Conservation (phyloP, 2,113 vertebrate species). For the Talpa occidentalis region DNA sequence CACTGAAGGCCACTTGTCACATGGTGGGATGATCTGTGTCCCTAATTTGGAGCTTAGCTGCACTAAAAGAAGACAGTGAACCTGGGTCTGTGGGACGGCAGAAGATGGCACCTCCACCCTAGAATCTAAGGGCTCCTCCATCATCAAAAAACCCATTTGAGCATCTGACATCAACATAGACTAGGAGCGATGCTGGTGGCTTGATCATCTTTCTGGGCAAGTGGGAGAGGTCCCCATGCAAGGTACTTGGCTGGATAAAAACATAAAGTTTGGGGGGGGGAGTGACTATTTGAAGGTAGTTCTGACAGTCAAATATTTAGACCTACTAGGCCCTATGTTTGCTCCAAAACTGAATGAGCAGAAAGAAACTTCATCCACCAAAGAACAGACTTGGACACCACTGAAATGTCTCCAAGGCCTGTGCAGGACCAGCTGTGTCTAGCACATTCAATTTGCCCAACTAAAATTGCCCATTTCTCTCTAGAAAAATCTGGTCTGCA, state of each 20-base stretch:
- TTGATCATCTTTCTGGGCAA: background rate
- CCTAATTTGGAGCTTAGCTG: constrained; percentile 25
- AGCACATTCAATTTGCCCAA: background rate
- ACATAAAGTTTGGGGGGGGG: background rate
- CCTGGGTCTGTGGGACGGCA: background rate
- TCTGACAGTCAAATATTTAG: background rate
- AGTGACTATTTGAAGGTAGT: background rate
- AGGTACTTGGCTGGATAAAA: background rate
- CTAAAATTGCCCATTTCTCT: background rate
- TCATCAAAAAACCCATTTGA: background rate
- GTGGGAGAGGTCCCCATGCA: background rate
- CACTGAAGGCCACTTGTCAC: background rate
- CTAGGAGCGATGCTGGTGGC: background rate
- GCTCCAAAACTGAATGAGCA: background rate
- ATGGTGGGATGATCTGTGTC: background rate
- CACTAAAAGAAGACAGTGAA: background rate
- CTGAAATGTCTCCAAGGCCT: constrained; percentile 5
- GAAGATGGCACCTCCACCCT: background rate
- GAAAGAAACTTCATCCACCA: background rate
- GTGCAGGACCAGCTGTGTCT: background rate
- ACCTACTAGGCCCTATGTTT: background rate
- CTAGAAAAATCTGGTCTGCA: background rate
- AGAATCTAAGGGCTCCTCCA: background rate
- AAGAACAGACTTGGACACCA: constrained; percentile 15
- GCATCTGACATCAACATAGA: background rate